These are phyloP conservation scores for Acanthosepion esculentum DNA, from an alignment of 2,888 invertebrate genomes.

Conservation along the genomic window DNA sequence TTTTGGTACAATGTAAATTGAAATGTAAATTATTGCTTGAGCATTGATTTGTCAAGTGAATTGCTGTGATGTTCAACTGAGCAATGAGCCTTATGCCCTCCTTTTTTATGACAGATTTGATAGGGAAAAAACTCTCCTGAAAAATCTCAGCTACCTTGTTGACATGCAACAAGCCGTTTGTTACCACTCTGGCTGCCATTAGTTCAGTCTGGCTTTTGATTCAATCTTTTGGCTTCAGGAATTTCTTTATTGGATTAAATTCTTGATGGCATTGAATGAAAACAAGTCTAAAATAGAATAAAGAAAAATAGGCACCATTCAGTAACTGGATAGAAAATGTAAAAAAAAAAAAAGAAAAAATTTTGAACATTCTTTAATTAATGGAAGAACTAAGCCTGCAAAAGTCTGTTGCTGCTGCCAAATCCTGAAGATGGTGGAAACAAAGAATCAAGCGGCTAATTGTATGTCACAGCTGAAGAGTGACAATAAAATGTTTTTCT, in stretches of 20 bases:
- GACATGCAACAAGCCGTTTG: neutral
- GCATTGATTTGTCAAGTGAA: neutral
- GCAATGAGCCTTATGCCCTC: no score
- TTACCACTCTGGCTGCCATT: neutral
- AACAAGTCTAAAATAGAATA: neutral
- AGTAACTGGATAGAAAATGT: neutral
- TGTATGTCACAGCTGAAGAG: neutral
- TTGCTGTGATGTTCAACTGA: neutral
- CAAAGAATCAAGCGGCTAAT: neutral
- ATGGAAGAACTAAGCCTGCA: neutral
- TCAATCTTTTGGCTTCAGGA: neutral
- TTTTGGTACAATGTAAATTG: neutral
- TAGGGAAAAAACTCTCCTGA: neutral
- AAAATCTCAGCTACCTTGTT: neutral
- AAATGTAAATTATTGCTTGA: neutral
- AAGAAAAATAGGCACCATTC: neutral
- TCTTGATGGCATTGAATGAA: neutral
- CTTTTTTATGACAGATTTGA: no score
- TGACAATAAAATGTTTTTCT: neutral
- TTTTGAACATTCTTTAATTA: conserved; percentile 12
- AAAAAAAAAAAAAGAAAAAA: neutral
- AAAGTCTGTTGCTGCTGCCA: conserved; percentile 15
- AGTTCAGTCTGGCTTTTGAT: neutral
- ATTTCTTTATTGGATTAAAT: neutral
- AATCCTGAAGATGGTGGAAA: neutral